Conservation (phyloP, 2,888 invertebrate genomes). For the Lasius fuliginosus region DNA sequence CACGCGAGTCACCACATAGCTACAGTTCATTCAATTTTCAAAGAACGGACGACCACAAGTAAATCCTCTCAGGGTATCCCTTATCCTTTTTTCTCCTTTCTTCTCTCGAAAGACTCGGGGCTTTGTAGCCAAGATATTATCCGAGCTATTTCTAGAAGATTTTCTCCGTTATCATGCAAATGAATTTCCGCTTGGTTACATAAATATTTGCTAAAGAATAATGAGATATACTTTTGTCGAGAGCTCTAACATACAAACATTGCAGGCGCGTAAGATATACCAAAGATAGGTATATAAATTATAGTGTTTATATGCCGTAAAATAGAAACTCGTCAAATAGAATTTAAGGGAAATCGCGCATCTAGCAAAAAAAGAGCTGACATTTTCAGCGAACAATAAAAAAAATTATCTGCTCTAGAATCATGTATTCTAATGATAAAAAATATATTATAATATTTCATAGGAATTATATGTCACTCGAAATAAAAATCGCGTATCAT, state of each 20-base stretch:
- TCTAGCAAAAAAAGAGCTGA: not conserved
- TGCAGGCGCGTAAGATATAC: not conserved
- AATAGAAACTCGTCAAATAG: not conserved
- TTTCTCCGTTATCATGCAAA: slow-evolving; percentile 48
- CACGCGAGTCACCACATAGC: not conserved
- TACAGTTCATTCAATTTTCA: slow-evolving; percentile 2
- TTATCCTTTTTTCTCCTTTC: slow-evolving; percentile 6
- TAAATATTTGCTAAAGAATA: slow-evolving; percentile 52
- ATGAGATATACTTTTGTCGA: slow-evolving; percentile 40
- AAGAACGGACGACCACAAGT: slow-evolving; percentile 23
- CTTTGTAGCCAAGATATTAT: slow-evolving; percentile 41
- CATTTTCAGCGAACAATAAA: not conserved
- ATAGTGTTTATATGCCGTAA: not conserved
- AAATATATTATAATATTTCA: not conserved
- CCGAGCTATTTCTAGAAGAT: slow-evolving; percentile 36
- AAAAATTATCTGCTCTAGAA: not conserved
- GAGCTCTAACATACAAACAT: slow-evolving; percentile 11
- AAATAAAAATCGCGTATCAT: not conserved
- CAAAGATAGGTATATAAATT: slow-evolving; percentile 9
- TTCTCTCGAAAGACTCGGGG: not conserved
- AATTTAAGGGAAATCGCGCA: slow-evolving; percentile 9
- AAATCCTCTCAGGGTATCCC: not conserved
- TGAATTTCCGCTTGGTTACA: slow-evolving; percentile 53
- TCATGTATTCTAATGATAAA: not conserved
- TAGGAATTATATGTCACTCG: not conserved